Percentiles rank a stretch among this genome's conserved stretches.
Evolutionary conservation across 2,888 invertebrate genomes (phyloP).

Genomic region (Tholera decimalis): DNA sequence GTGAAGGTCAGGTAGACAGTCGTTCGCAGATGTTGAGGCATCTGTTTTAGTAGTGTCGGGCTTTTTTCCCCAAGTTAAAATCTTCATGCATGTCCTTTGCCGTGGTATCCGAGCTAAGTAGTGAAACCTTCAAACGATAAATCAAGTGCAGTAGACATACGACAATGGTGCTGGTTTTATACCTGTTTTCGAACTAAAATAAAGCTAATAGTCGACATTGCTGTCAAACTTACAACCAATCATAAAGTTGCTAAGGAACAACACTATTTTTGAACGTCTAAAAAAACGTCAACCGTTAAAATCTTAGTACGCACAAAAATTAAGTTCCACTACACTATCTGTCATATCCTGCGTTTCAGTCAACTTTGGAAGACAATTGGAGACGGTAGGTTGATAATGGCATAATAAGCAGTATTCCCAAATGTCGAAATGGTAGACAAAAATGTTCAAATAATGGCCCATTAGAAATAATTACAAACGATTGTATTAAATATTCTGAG

Average conservation of each 20-base stretch:
- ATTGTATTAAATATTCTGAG: constrained; percentile 46
- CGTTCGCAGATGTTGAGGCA: too few species aligned
- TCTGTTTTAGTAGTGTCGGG: too few species aligned
- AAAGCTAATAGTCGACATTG: neutral
- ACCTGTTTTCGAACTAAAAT: neutral
- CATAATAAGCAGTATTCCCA: constrained; percentile 20
- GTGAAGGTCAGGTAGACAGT: too few species aligned
- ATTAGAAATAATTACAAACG: constrained; percentile 54
- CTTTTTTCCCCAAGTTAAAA: too few species aligned
- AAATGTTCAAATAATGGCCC: constrained; percentile 43
- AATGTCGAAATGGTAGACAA: constrained; percentile 35
- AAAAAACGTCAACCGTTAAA: neutral
- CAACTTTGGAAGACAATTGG: too few species aligned
- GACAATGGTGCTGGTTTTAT: neutral
- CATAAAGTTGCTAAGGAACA: too few species aligned
- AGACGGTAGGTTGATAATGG: too few species aligned
- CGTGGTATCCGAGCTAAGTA: too few species aligned
- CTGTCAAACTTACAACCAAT: neutral
- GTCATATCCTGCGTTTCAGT: constrained; percentile 33
- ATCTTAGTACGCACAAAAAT: neutral
- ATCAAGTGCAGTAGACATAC: too few species aligned
- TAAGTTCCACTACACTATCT: constrained; percentile 3
- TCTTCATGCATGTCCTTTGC: too few species aligned
- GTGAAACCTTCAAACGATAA: neutral
- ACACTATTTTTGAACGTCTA: neutral